Percentiles rank a stretch among this genome's conserved stretches.
Conservation (phyloP, 2,797 vertebrate species). For the Sebastes nivosus region DNA sequence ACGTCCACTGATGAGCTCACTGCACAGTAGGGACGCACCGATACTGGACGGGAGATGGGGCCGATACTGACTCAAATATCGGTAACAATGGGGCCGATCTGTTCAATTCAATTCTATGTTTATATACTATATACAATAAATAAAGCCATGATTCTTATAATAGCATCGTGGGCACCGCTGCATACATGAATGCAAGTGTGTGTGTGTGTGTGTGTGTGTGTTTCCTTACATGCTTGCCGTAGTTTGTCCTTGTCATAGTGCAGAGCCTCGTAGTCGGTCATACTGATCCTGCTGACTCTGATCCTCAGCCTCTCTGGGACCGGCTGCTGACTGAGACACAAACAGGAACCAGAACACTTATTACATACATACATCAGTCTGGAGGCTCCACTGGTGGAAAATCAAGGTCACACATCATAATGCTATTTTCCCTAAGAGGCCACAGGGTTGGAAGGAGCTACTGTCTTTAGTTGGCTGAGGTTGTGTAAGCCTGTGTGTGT, state of each 20-base stretch:
- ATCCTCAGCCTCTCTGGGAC: conserved; percentile 90
- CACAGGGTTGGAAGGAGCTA: not conserved
- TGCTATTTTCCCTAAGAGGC: too few relatives aligned
- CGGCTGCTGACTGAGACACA: conserved; percentile 87
- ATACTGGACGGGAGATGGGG: accelerated
- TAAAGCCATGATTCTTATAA: too few relatives aligned
- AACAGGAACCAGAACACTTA: not conserved
- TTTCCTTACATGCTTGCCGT: conserved; percentile 91
- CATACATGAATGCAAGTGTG: not conserved
- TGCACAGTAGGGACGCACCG: not conserved
- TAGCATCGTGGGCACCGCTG: not conserved
- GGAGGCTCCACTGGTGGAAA: too few relatives aligned
- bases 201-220: not conserved
- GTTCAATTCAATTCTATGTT: too few relatives aligned
- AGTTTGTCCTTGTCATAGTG: conserved; percentile 97
- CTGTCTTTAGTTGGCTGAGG: too few relatives aligned
- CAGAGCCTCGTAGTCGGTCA: conserved; percentile 92
- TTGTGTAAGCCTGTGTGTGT: not conserved
- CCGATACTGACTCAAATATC: too few relatives aligned
- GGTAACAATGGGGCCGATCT: too few relatives aligned
- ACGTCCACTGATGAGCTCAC: not conserved
- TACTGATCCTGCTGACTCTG: conserved; percentile 91
- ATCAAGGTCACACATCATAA: not conserved
- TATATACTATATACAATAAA: too few relatives aligned
- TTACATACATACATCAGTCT: not conserved